phyloP scores from a whole-genome alignment of 2,797 vertebrate species.

The Sciaenops ocellatus region DNA sequence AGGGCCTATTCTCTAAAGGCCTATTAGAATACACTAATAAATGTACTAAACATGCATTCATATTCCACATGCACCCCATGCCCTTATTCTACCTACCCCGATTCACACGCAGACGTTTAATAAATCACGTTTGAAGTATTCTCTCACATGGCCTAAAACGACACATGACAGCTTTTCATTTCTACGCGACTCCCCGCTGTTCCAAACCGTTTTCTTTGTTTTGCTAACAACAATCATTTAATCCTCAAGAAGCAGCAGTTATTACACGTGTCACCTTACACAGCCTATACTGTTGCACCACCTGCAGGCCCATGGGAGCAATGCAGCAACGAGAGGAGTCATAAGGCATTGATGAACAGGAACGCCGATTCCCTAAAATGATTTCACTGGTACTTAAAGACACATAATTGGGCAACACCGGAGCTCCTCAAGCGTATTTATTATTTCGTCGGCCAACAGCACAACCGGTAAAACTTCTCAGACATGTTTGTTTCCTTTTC shows the following conservation, averaged over 20 bases:
- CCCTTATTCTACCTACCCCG: not conserved
- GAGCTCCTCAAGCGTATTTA: not conserved
- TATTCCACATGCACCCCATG: slow-evolving; percentile 17
- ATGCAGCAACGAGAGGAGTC: slow-evolving; percentile 54
- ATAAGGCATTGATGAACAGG: slow-evolving; percentile 4
- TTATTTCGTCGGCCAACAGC: not conserved
- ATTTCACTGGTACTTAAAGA: slow-evolving; percentile 2
- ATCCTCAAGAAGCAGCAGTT: slow-evolving; percentile 62
- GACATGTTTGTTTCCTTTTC: slow-evolving; percentile 7
- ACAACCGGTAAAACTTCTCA: not conserved
- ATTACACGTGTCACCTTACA: slow-evolving; percentile 43
- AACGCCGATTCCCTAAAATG: not conserved
- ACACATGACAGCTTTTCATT: slow-evolving; percentile 17
- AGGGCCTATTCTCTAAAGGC: slow-evolving; percentile 43
- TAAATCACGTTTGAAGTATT: slow-evolving; percentile 16
- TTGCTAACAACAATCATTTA: slow-evolving; percentile 68
- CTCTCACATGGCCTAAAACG: slow-evolving; percentile 24
- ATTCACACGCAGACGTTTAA: not conserved
- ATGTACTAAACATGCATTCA: slow-evolving; percentile 37
- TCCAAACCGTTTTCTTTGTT: slow-evolving; percentile 58
- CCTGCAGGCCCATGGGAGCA: slow-evolving; percentile 80
- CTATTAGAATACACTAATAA: slow-evolving; percentile 29
- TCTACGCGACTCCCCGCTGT: slow-evolving; percentile 30
- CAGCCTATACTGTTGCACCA: slow-evolving; percentile 83
- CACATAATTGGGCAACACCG: not conserved